phyloP scores from a whole-genome alignment of 2,888 invertebrate genomes.

The Patella depressa region DNA sequence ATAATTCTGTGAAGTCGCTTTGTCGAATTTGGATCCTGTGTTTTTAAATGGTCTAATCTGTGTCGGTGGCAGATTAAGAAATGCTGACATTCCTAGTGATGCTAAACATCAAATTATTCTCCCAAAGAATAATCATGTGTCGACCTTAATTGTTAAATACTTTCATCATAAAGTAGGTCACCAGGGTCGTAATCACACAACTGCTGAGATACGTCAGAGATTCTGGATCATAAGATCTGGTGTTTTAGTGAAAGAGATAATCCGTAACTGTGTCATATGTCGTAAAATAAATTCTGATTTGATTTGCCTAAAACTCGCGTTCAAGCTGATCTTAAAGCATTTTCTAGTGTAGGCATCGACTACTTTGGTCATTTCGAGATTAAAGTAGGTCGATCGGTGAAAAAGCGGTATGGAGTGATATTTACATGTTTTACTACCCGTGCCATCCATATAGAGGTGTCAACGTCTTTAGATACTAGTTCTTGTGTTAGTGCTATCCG shows the following conservation, averaged over 20 bases:
- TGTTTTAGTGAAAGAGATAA: conserved; percentile 8
- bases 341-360: not conserved
- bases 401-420: conserved; percentile 13
- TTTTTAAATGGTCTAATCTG: conserved; percentile 5
- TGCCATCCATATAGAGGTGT: not conserved
- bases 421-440: conserved; percentile 1
- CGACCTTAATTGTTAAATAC: not conserved
- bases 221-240: not conserved
- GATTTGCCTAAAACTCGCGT: not conserved
- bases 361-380: not conserved
- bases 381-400: not conserved
- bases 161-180: conserved; percentile 13
- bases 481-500: not conserved
- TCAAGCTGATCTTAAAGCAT: not conserved
- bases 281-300: conserved; percentile 2
- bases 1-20: not conserved
- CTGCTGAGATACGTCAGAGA: conserved; percentile 11
- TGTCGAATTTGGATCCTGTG: conserved; percentile 11
- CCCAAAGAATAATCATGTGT: not conserved
- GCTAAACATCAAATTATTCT: conserved; percentile 1
- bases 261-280: not conserved
- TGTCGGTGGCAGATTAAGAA: conserved; percentile 6
- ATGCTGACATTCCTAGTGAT: not conserved
- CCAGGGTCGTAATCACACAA: not conserved
- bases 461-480: not conserved